Conservation (phyloP, 2,888 invertebrate genomes). For the Drosophila anomalata region DNA sequence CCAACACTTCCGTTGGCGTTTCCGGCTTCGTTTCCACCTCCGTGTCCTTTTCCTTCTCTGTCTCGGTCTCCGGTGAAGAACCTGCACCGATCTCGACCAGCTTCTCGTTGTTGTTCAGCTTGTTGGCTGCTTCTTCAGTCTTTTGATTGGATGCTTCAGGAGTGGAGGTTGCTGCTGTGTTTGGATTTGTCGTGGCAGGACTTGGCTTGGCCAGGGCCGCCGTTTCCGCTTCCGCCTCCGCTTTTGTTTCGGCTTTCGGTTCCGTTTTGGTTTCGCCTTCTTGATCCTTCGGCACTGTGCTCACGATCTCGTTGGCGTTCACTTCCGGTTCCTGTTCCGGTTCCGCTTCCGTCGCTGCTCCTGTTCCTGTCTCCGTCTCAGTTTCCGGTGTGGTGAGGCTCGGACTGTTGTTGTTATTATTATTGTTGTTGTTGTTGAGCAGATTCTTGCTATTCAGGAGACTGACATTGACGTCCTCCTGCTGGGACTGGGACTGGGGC, state of each 20-base stretch:
- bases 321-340: conserved; percentile 52
- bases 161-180: background rate
- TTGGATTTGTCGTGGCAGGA: conserved; percentile 8
- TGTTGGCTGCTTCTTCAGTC: conserved; percentile 82
- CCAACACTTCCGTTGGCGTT: background rate
- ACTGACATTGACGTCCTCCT: conserved; percentile 61
- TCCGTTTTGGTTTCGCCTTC: conserved; percentile 14
- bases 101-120: conserved; percentile 74
- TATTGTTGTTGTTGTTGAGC: conserved; percentile 76
- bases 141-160: conserved; percentile 82
- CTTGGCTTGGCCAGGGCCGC: conserved; percentile 13
- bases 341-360: conserved; percentile 2
- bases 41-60: conserved; percentile 7
- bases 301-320: conserved; percentile 70
- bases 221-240: conserved; percentile 19
- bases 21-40: background rate
- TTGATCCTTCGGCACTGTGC: conserved; percentile 3
- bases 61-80: conserved; percentile 37
- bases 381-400: conserved; percentile 16
- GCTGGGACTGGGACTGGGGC: conserved; percentile 31
- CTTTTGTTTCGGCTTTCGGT: conserved; percentile 1
- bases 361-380: conserved; percentile 6
- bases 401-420: conserved; percentile 48
- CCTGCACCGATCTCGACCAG: conserved; percentile 62
- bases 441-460: conserved; percentile 81